Conservation (phyloP, 2,797 vertebrate species). For the Manis pentadactyla region DNA sequence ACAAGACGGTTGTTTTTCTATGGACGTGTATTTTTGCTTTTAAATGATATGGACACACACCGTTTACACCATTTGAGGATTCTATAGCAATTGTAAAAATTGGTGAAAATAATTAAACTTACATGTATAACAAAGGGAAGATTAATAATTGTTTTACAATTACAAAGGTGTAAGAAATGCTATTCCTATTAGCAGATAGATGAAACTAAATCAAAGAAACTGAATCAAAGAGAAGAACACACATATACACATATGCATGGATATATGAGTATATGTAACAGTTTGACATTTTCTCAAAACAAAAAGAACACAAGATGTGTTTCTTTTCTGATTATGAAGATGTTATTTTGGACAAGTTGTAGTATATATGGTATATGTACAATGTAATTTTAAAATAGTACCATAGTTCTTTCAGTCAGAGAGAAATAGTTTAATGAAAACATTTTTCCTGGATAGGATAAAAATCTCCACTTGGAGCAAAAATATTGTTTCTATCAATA, state of each 20-base stretch:
- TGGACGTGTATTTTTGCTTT: background rate
- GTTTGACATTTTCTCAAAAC: background rate
- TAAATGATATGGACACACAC: background rate
- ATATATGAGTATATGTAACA: background rate
- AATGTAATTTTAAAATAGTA: background rate
- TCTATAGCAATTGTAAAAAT: background rate
- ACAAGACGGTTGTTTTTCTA: background rate
- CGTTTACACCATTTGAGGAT: background rate
- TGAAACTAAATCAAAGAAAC: background rate
- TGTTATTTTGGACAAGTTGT: background rate
- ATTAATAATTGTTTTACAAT: background rate
- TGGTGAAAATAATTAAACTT: background rate
- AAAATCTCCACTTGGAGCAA: background rate
- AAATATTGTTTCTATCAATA: background rate
- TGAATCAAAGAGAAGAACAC: background rate
- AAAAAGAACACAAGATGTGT: background rate
- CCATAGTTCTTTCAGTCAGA: background rate
- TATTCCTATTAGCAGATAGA: background rate
- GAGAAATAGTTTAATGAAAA: background rate
- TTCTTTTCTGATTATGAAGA: background rate
- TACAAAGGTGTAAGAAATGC: background rate
- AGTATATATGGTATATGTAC: background rate
- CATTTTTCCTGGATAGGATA: background rate
- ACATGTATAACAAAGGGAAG: background rate
- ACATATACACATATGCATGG: background rate